Evolutionary conservation across 2,113 vertebrate species (phyloP), one percentile per base, ranked within the genome.

Genomic region (Tricholaema leucomelas): DNA sequence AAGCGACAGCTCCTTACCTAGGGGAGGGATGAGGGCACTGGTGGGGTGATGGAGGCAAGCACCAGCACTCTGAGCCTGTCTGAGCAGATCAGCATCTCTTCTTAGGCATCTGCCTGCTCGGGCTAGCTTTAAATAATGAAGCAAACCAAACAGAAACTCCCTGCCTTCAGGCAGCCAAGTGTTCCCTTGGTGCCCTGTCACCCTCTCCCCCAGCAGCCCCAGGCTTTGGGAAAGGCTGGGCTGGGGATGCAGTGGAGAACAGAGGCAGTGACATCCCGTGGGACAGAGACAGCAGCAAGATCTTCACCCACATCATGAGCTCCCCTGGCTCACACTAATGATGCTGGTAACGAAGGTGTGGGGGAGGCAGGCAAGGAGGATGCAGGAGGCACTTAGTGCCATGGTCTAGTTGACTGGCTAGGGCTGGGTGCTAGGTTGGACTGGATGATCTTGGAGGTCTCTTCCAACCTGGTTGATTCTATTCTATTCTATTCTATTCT

Each of bases 171-270:
- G 8, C 35, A 69, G 13, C 4, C 12, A 36, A 12, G 6, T 30
- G 11, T 58, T 86, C 58, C 42, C 31, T 8, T 6, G 6, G 2
- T 73, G 12, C 3, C n/a, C 21, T 2, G 0, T 4, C 23, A 2
- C 12, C 46, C 9, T 59, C 24, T 76, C 8, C 16, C 23, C 25
- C 36, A 65, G 20, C 28, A 33, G 3, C 4, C 8, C 19, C 33
- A 28, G 13, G 4, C 33, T 48, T 18, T 27, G 71, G 33, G 24
- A 44, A 33, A 46, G 25, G 56, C 63, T 54, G 81, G 33, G 12
- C 28, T 89, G 60, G 71, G 30, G 8, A 27, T 23, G 4, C 13
- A 1, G 11, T 4, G 42, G 55, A 55, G 33, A 9, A 18, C 19
- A 25, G 55, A 20, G 20, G 24, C 78, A 16, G 27, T 11, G 58